Percentiles rank a stretch among this genome's conserved stretches.
Conservation (phyloP, 2,888 invertebrate species). For the Stegophylla sp. region DNA sequence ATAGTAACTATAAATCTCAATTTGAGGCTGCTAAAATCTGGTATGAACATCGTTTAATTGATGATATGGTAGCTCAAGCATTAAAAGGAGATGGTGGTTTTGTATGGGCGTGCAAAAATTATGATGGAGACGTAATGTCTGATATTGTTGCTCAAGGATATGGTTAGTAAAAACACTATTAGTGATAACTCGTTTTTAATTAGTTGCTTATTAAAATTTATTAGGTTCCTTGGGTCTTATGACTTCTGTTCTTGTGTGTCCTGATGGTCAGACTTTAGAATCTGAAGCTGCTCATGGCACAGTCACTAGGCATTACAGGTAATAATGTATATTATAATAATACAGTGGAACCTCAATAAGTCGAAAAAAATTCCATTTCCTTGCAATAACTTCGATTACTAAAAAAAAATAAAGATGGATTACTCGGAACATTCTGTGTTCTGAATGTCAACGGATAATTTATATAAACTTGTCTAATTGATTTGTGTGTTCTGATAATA, state of each 20-base stretch:
- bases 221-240: slow-evolving; percentile 86
- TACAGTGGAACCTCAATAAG: too few relatives aligned
- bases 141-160: slow-evolving; percentile 81
- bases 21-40: slow-evolving; percentile 81
- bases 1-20: slow-evolving; percentile 75
- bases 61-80: slow-evolving; percentile 89
- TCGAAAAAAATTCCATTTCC: too few relatives aligned
- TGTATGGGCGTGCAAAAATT: slow-evolving; percentile 93
- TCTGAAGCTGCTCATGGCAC: slow-evolving; percentile 93
- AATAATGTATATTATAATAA: slow-evolving; percentile 55
- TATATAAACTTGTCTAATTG: too few relatives aligned
- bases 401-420: too few relatives aligned
- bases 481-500: too few relatives aligned
- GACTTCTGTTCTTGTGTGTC: slow-evolving; percentile 89
- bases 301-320: slow-evolving; percentile 84
- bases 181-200: not conserved
- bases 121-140: slow-evolving; percentile 90
- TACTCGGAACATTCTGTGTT: too few relatives aligned
- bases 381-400: too few relatives aligned
- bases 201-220: slow-evolving; percentile 27
- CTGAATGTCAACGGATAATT: too few relatives aligned
- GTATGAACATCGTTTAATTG: slow-evolving; percentile 91
- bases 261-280: slow-evolving; percentile 86
- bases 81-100: slow-evolving; percentile 85
- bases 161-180: slow-evolving; percentile 64